These are phyloP conservation scores for Drosophila funebris DNA, from an alignment of 1,140 invertebrate genomes.

Conservation along the genomic window DNA sequence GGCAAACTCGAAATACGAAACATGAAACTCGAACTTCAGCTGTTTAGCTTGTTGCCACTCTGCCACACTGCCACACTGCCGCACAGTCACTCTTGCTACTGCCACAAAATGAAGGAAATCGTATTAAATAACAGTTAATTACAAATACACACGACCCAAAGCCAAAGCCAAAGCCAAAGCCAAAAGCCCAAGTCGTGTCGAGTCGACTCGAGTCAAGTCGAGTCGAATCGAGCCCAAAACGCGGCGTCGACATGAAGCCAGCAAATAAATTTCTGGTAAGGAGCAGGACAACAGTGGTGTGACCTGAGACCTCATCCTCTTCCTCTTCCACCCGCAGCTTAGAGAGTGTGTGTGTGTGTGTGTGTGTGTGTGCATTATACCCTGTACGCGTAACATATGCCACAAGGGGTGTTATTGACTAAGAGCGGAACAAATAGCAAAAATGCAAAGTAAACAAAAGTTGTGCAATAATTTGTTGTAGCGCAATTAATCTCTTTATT, in stretches of 20 bases:
- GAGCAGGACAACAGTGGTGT: neutral
- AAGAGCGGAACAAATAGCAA: too few species aligned
- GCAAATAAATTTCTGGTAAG: slow-evolving; percentile 42
- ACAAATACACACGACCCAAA: slow-evolving; percentile 59
- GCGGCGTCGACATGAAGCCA: slow-evolving; percentile 46
- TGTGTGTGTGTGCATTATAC: too few species aligned
- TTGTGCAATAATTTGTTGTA: too few species aligned
- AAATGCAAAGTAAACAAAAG: too few species aligned
- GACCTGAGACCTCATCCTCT: neutral
- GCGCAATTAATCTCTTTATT: too few species aligned
- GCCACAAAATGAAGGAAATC: slow-evolving; percentile 70
- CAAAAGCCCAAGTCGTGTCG: neutral
- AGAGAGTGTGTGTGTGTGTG: too few species aligned
- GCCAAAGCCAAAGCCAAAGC: neutral
- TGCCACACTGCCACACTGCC: neutral
- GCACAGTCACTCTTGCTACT: neutral
- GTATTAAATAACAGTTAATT: slow-evolving; percentile 82
- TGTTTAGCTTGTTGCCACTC: slow-evolving; percentile 38
- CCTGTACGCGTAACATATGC: too few species aligned
- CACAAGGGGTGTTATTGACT: too few species aligned
- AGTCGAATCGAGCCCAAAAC: slow-evolving; percentile 14
- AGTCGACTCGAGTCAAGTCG: slow-evolving; percentile 1
- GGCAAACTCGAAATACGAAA: neutral
- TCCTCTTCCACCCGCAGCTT: neutral
- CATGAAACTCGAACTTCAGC: neutral